A percentile compares a stretch with the other conserved stretches of the same genome.
Conservation (phyloP, 2,113 vertebrate genomes). For the Falcunculus frontatus region DNA sequence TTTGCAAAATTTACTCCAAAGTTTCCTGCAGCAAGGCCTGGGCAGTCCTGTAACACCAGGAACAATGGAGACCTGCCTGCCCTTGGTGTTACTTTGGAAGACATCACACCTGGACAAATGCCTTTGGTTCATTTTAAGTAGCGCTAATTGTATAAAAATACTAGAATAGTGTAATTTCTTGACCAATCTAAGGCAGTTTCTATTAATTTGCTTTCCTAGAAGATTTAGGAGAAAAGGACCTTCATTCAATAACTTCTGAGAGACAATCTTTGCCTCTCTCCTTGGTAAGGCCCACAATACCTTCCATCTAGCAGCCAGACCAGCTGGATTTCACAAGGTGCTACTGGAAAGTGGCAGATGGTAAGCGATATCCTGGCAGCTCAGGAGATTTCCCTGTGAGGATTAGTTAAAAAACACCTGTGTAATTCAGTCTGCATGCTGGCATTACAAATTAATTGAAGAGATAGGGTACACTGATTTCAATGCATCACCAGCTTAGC, state of each 20-base stretch:
- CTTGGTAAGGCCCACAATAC: not conserved
- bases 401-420: not conserved
- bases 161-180: not conserved
- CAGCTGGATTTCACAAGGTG: not conserved
- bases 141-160: not conserved
- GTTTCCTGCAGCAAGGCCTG: not conserved
- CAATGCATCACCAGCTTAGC: not conserved
- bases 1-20: not conserved
- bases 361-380: not conserved
- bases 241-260: not conserved
- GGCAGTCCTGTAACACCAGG: too few relatives aligned
- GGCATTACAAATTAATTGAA: not conserved
- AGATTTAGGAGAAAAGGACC: not conserved
- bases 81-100: not conserved
- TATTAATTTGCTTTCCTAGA: not conserved
- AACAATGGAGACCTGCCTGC: accelerated
- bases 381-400: not conserved
- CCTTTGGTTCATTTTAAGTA: not conserved
- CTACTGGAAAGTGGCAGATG: not conserved
- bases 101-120: not conserved
- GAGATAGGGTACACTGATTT: not conserved
- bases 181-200: not conserved
- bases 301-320: not conserved
- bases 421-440: not conserved
- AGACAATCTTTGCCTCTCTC: not conserved